Percentiles rank a stretch among this genome's conserved stretches.
Evolutionary conservation across 2,797 vertebrate genomes (phyloP).

Genomic region (Poeciliopsis presidionis): DNA sequence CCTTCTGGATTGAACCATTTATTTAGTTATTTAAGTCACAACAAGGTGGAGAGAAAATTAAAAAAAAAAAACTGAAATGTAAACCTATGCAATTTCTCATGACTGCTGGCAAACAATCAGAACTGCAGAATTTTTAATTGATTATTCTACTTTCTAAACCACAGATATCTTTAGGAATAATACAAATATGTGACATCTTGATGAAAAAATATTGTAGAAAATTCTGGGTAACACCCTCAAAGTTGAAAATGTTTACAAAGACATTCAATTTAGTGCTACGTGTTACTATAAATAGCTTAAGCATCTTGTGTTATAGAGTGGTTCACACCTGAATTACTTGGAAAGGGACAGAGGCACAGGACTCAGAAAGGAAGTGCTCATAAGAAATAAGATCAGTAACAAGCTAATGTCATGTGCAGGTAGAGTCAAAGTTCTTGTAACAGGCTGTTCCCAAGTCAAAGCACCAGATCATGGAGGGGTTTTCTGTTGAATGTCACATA

Average conservation of each 20-base stretch:
- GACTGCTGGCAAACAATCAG: conserved; percentile 13
- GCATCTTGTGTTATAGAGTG: conserved; percentile 59
- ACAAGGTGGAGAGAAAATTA: conserved; percentile 34
- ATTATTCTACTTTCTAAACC: conserved; percentile 20
- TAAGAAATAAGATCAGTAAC: conserved; percentile 38
- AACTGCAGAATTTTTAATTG: conserved; percentile 12
- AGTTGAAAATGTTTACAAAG: conserved; percentile 43
- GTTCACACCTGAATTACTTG: conserved; percentile 26
- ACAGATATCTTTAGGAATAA: conserved; percentile 7
- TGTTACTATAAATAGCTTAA: conserved; percentile 61
- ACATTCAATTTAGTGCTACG: conserved; percentile 53
- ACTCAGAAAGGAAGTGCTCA: conserved; percentile 29
- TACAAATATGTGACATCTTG: conserved; percentile 22
- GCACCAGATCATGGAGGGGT: conserved; percentile 22
- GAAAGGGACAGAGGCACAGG: conserved; percentile 47
- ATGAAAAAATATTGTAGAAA: conserved; percentile 52
- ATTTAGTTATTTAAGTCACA: conserved; percentile 50
- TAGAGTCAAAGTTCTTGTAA: conserved; percentile 21
- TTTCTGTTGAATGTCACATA: conserved; percentile 9
- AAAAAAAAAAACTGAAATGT: conserved; percentile 22
- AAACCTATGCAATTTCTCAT: conserved; percentile 22
- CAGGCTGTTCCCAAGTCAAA: conserved; percentile 23
- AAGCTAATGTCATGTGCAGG: conserved; percentile 28
- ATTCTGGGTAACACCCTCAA: conserved; percentile 50
- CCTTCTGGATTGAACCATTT: conserved; percentile 20